These are phyloP conservation scores for Scylla paramamosain DNA, from an alignment of 1,140 invertebrate species.

Conservation along the genomic window DNA sequence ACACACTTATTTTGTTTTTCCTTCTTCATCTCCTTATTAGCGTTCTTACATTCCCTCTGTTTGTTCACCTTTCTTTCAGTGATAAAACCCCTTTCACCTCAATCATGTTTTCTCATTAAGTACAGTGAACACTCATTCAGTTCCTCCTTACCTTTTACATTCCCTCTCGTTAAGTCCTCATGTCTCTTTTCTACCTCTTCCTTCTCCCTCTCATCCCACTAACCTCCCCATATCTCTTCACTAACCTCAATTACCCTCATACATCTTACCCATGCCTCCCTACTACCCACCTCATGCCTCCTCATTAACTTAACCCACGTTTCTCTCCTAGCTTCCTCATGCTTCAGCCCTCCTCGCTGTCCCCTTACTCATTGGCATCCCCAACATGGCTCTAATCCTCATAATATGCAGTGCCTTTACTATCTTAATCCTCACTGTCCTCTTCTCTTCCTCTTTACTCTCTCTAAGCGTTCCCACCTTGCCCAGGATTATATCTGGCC, in stretches of 20 bases:
- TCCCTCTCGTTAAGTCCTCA: not conserved
- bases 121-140: not conserved
- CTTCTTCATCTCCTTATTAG: not conserved
- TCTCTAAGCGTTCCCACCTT: not conserved
- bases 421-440: not conserved
- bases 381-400: not conserved
- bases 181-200: not conserved
- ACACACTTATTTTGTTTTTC: not conserved
- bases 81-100: not conserved
- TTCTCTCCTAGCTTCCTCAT: not conserved
- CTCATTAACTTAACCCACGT: not conserved
- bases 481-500: not conserved
- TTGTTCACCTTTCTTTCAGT: not conserved
- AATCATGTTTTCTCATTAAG: not conserved
- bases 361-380: not conserved
- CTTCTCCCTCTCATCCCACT: not conserved
- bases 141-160: not conserved
- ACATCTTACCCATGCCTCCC: not conserved
- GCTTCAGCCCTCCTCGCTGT: not conserved
- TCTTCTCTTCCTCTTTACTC: not conserved
- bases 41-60: not conserved
- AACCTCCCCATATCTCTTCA: slow-evolving; percentile 21
- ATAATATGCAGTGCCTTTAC: not conserved
- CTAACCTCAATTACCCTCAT: slow-evolving; percentile 9
- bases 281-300: not conserved